Base-by-base conservation (phyloP, 2,113 vertebrate species). In the Murina feae region DNA sequence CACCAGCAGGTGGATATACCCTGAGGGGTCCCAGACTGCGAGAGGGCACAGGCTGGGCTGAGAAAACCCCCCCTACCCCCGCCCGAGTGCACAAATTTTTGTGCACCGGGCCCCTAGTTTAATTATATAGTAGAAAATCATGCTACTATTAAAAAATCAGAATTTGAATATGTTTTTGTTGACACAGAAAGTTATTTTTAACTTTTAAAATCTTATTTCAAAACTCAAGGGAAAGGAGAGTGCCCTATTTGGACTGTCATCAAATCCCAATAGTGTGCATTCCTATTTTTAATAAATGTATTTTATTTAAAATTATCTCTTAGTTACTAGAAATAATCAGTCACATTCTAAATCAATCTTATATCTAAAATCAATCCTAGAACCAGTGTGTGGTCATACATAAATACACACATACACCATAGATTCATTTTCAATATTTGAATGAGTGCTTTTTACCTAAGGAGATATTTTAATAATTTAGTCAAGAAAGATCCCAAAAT, bases 401-500 rank as follows among this genome's bases (percentile, higher is more conserved):
- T 44, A 47, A 4, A 39, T 1, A 49, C 8, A 58, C 28, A 89
- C 7, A 89, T 12, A 25, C 14, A 42, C n/a, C 25, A 18, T 42
- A 49, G 20, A 4, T 13, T 89, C 8, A 14, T 85, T 94, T 87
- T 47, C 16, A 89, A 39, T 86, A 86, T 66, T n/a, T 81, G 30
- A 51, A 51, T 74, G n/a, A 94, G 32, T 74, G 13, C 44, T 60
- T 39, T 49, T 91, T 85, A 85, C 21, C 9, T 74, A 85, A 51
- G 39, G n/a, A 96, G 4, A 28, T 65, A 88, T 39, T 83, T 84
- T 35, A 87, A 87, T 71, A 91, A 69, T 83, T 42, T 74, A 90
- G 58, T 87, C 76, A 84, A 72, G 71, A 72, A 84, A 88, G 0
- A 58, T 76, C 44, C 71, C 16, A 78, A 72, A 60, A 71, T 32